Percentiles rank a stretch among this genome's conserved stretches.
Conservation (phyloP, 2,888 invertebrate genomes). For the Geotrupes spiniger region DNA sequence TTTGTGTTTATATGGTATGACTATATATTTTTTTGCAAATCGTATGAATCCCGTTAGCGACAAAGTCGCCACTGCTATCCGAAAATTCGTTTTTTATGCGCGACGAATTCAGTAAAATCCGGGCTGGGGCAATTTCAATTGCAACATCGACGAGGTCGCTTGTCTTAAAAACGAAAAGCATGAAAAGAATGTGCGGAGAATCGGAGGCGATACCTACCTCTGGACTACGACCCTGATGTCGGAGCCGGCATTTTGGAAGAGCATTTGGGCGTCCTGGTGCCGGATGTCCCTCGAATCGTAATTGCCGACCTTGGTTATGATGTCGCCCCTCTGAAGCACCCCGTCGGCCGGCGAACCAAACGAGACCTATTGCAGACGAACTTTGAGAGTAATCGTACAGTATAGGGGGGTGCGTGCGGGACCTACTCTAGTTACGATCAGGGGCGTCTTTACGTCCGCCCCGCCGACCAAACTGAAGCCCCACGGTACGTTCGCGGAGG, state of each 20-base stretch:
- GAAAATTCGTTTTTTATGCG: no score
- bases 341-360: constrained; percentile 82
- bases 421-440: constrained; percentile 85
- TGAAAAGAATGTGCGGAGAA: constrained; percentile 3
- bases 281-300: constrained; percentile 84
- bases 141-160: constrained; percentile 7
- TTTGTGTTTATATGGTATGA: no score
- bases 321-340: constrained; percentile 83
- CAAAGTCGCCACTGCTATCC: no score
- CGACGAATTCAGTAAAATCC: constrained; percentile 2
- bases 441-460: constrained; percentile 79
- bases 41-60: no score
- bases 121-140: constrained; percentile 14
- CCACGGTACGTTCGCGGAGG: constrained; percentile 74
- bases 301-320: constrained; percentile 85
- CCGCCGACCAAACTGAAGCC: constrained; percentile 86
- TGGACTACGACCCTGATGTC: constrained; percentile 78
- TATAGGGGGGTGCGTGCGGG: background rate
- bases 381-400: background rate
- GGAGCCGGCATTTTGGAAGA: constrained; percentile 78
- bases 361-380: constrained; percentile 66
- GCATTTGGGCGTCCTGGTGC: constrained; percentile 87
- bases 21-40: no score
- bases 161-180: constrained; percentile 14
- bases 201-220: constrained; percentile 56